Base-by-base conservation (phyloP, 2,797 vertebrate species). In the Cheirogaleus major region DNA sequence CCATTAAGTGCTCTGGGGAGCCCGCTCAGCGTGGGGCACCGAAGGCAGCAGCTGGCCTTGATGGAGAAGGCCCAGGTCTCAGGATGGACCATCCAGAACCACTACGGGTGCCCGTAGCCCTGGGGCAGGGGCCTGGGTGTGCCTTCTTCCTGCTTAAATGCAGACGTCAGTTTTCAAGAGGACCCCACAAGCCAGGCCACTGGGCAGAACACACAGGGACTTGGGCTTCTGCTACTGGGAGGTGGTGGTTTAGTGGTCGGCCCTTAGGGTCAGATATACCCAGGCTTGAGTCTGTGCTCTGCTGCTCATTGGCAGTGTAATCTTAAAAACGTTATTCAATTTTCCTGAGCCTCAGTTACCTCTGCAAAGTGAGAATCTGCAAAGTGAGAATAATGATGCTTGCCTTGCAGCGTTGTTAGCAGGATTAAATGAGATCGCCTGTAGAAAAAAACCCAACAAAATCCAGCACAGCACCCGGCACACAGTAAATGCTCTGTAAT, bases 11-110 rank as follows among this genome's bases (percentile, higher is more conserved):
- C 65, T 91, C 59, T 3, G 43, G 78, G 32, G 92, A 67, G 25
- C 2, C 73, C 1, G 32, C 57, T 52, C 4, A 23, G 57, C 0
- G 0, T 7, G 9, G 2, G 20, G 35, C 38, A 23, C 9, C 25
- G 55, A 45, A 70, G 41, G 43, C 22, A 48, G 67, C 69, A 89
- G 92, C 76, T 93, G 73, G 67, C 27, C 7, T 48, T 35, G 73
- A 63, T 32, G 23, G 35, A 48, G 14, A 67, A 89, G 57, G 73
- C 25, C 69, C 81, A 85, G 48, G 59, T 65, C 48, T 78, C 67
- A 30, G 48, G 59, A 57, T 0, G 23, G 38, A 23, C 45, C 18
- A 3, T 17, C 17, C 0, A 1, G 95, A 23, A 67, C 38, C 32
- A 38, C 7, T 8, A 92, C 11, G n/a, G 80, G 90, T 17, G 9